Base-by-base conservation (phyloP, 2,888 invertebrate species). In the Epiblema foenella region DNA sequence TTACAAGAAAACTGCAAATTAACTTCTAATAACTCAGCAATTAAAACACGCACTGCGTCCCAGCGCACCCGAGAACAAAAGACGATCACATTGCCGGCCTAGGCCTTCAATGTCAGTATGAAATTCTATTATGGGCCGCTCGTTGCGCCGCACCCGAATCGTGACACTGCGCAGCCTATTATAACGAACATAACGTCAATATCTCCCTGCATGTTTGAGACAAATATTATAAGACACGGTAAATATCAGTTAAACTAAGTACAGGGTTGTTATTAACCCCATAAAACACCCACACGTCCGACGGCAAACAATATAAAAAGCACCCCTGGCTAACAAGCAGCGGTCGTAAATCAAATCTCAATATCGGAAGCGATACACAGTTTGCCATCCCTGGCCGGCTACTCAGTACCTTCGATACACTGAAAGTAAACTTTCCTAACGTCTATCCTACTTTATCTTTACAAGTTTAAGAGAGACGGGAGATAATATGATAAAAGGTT, bases 341-440 rank as follows among this genome's bases (percentile, higher is more conserved):
- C 37, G 60, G 51, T 57, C 66, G 71, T 71, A 71, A 71, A 71
- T 71, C 71, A 71, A 71, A 67, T 62, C 60, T 56, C 71, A 62
- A 71, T 71, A 71, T 57, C 56, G 62, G 52, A 59, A 67, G 66
- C 65, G 71, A 67, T 71, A 70, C 69, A 58, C 54, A 65, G 65
- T 65, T 66, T 20, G 60, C 70, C 60, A 66, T 37, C 70, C 59
- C 65, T 60, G 60, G 15, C 65, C 52, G 63, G 58, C 52, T 54
- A 66, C 54, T 29, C 46, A n/a, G 9, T 59, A 51, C 66, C 8
- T 33, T 60, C 46, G 29, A 29, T 57, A 39, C 33, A n/a, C 42
- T 10, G n/a, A 37, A 51, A 56, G 49, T 37, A 9, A 49, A 51
- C 24, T 63, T 33, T 58, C 20, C 18, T 39, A 59, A n/a, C 49